Base-by-base conservation (phyloP, 2,113 vertebrate species). In the Eleginops maclovinus region DNA sequence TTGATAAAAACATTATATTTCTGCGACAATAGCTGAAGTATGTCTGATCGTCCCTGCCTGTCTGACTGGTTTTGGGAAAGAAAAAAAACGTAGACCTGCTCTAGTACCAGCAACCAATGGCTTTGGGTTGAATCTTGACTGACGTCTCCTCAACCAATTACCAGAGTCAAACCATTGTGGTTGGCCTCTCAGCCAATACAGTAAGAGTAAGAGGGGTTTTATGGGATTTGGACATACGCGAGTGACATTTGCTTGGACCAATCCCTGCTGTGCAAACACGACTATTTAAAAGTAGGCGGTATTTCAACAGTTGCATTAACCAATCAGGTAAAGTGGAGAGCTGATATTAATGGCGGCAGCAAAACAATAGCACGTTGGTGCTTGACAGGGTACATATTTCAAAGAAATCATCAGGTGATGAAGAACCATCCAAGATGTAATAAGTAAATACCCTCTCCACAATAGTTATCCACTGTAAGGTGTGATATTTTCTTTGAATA, bases 361-460 rank as follows among this genome's bases (percentile, higher is more conserved):
- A 79, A 79, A 89, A 89, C 83, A 90, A 81, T 79, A 70, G 64
- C 69, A 83, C 71, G 59, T 61, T 85, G 63, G 31, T 15, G 19
- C 1, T 28, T 63, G 24, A 53, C 22, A 54, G 17, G 21, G 49
- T 36, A 16, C 5, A 22, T 19, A 15, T 40, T 28, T 47, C 0
- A 12, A 49, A 64, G 44, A 16, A 62, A 43, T 3, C 13, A 22
- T 62, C 7, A 62, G 1, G n/a, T 8, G n/a, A 62, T 43, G 12
- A 62, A 61, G 26, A 58, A 19, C 13, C 19, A 12, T 2, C 22
- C 14, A 36, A 40, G 56, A 60, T n/a, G 31, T 40, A 28, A n/a
- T 6, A 60, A 36, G 22, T 12, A 55, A 15, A 16, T 0, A 56
- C 26, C 15, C 6, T 12, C 5, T 55, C 22, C 15, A 55, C 53